These are phyloP conservation scores for Coturnix japonica DNA, from an alignment of 2,113 vertebrate species.

Conservation along the genomic window DNA sequence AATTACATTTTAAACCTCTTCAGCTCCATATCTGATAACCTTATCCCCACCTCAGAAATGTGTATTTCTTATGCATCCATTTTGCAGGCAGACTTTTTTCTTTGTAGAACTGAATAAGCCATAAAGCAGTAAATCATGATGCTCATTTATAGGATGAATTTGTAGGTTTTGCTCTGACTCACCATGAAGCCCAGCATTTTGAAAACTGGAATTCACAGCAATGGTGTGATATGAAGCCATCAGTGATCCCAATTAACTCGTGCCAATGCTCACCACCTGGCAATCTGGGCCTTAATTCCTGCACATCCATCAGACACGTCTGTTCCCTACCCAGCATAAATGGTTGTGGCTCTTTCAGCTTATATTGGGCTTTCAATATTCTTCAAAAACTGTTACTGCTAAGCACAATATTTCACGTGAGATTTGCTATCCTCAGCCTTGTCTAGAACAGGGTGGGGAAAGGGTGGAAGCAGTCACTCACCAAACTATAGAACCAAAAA, in stretches of 20 bases:
- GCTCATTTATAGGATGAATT: neutral
- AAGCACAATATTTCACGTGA: neutral
- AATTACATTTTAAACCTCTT: neutral
- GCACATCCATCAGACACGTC: neutral
- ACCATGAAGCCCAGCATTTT: neutral
- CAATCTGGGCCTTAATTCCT: neutral
- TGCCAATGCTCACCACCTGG: neutral
- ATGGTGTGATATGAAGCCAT: neutral
- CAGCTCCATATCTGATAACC: neutral
- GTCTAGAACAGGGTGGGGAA: neutral
- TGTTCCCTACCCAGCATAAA: neutral
- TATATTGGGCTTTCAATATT: neutral
- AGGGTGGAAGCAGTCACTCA: neutral
- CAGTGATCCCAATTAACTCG: neutral
- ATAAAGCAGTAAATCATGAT: neutral
- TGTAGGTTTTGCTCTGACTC: neutral
- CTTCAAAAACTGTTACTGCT: neutral
- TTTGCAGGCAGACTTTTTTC: neutral
- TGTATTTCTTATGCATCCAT: neutral
- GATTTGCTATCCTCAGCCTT: neutral
- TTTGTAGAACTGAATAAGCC: neutral
- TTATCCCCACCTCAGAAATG: accelerated
- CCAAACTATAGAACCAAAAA: neutral
- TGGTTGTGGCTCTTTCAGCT: neutral
- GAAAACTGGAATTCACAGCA: neutral